phyloP scores from a whole-genome alignment of 2,888 invertebrate species.

The Caprella mutica region DNA sequence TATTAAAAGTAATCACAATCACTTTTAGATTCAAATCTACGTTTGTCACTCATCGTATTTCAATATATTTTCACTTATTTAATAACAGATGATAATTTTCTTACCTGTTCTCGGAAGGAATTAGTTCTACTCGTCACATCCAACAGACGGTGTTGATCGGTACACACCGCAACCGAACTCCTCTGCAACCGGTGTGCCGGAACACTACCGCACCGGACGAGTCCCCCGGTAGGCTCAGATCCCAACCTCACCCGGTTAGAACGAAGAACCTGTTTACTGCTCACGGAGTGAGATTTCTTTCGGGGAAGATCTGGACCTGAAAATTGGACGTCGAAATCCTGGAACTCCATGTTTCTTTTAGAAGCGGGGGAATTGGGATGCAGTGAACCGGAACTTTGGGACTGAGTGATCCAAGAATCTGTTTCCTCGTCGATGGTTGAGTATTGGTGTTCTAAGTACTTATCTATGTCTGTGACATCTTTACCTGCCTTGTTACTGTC shows the following conservation, averaged over 20 bases:
- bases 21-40: too few species aligned
- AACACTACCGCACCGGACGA: too few species aligned
- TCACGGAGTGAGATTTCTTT: too few species aligned
- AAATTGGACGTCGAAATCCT: too few species aligned
- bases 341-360: not conserved
- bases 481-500: not conserved
- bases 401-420: constrained; percentile 30
- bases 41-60: too few species aligned
- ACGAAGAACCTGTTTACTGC: constrained; percentile 19
- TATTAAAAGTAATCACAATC: too few species aligned
- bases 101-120: not conserved
- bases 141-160: not conserved
- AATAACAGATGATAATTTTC: not conserved
- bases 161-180: too few species aligned
- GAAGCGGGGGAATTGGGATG: constrained; percentile 8
- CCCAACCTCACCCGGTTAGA: not conserved
- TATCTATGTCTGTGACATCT: constrained; percentile 18
- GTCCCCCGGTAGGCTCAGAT: not conserved
- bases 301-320: too few species aligned
- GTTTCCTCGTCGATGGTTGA: constrained; percentile 32
- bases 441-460: constrained; percentile 30
- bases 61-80: too few species aligned
- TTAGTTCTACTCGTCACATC: not conserved
- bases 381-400: constrained; percentile 16
- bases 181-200: too few species aligned